phyloP scores from a whole-genome alignment of 2,113 vertebrate species.

The Hiodon alosoides region DNA sequence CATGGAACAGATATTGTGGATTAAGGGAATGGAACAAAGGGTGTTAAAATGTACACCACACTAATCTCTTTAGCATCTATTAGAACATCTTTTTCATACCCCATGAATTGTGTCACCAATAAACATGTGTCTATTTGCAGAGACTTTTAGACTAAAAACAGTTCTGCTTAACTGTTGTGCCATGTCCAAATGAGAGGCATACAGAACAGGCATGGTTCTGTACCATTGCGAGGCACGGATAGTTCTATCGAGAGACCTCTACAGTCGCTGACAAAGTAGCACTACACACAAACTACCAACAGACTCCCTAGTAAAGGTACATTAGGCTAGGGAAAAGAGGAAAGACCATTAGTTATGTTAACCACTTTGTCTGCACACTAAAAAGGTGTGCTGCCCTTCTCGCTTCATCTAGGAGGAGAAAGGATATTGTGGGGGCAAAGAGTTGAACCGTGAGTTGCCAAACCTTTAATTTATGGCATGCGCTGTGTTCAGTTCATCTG shows the following conservation, averaged over 20 bases:
- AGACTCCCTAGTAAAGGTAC: not conserved
- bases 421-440: not conserved
- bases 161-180: too few relatives aligned
- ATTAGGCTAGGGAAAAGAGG: not conserved
- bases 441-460: slow-evolving; percentile 24
- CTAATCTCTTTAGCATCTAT: slow-evolving; percentile 42
- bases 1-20: slow-evolving; percentile 16
- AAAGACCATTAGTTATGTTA: not conserved
- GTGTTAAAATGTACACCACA: slow-evolving; percentile 44
- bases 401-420: not conserved
- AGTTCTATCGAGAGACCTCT: too few relatives aligned
- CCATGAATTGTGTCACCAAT: slow-evolving; percentile 3
- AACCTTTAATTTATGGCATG: slow-evolving; percentile 24
- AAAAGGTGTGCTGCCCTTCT: not conserved
- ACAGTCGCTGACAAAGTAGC: too few relatives aligned
- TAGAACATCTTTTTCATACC: slow-evolving; percentile 54
- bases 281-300: too few relatives aligned
- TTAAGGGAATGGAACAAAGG: slow-evolving; percentile 53
- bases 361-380: not conserved
- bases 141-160: too few relatives aligned
- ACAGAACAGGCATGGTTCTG: not conserved
- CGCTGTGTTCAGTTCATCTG: slow-evolving; percentile 51
- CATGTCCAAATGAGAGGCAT: not conserved
- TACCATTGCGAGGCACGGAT: not conserved
- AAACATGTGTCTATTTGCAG: too few relatives aligned